Base-by-base conservation (phyloP, 2,113 vertebrate genomes). In the Scatophagus argus region DNA sequence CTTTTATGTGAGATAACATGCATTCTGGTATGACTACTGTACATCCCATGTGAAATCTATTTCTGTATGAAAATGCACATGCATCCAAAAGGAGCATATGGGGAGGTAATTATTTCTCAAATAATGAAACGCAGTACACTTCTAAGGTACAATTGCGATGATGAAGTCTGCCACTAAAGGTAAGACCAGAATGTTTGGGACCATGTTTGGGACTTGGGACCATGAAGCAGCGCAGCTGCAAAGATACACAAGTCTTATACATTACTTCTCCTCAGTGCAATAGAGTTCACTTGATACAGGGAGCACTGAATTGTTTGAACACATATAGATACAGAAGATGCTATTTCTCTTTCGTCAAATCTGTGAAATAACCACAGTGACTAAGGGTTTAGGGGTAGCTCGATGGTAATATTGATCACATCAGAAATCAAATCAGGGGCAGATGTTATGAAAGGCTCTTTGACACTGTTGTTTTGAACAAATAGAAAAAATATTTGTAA, bases 41-140 rank as follows among this genome's bases (percentile, higher is more conserved):
- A 14, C 68, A 58, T 79, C 41, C 51, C 25, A 59, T 25, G 21
- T 39, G 67, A 29, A 39, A 64, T 77, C 71, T 63, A 74, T 74
- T 67, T 44, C 54, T 49, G 32, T 49, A 41, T 71, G 54, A 44
- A 68, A 19, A 62, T 47, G 32, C 27, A 68, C 39, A 65, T 49
- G 3, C 27, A 68, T 62, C 47, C 38, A 59, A 59, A 8, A 9
- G 41, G 51, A 54, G 29, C 44, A 60, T 44, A 66, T 36, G 61
- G 52, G 16, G 52, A 64, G 51, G 59, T 11, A 41, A 68, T 65
- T 59, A 41, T 64, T 25, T 64, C 27, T 60, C 19, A 39, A 38
- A 62, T 49, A 78, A 73, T 55, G 31, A 60, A 55, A 47, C 32
- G 25, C 44, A 55, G 32, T 56, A 27, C 13, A 41, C 68, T 55